phyloP scores from a whole-genome alignment of 2,888 invertebrate genomes.

The Limulus polyphemus region DNA sequence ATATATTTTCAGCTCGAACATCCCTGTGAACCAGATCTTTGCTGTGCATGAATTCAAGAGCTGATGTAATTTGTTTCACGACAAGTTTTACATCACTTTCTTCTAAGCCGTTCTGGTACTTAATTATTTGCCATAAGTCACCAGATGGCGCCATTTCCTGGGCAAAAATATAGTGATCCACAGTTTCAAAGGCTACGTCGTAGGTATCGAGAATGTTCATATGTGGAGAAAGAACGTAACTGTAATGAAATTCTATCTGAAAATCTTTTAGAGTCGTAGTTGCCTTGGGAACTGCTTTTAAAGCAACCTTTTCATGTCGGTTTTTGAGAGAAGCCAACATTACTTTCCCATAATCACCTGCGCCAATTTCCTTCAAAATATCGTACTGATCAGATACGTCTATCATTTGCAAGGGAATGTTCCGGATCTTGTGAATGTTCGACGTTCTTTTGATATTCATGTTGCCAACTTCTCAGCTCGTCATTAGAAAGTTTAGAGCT shows the following conservation, averaged over 20 bases:
- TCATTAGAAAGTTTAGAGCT: too few species aligned
- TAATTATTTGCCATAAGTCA: slow-evolving; percentile 47
- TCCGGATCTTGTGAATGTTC: slow-evolving; percentile 27
- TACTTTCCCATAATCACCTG: slow-evolving; percentile 28
- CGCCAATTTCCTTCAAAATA: slow-evolving; percentile 27
- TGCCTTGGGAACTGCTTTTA: slow-evolving; percentile 34
- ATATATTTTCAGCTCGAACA: slow-evolving; percentile 77
- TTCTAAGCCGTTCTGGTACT: slow-evolving; percentile 27
- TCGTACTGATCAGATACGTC: slow-evolving; percentile 26
- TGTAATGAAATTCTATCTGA: slow-evolving; percentile 87
- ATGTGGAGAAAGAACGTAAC: slow-evolving; percentile 84
- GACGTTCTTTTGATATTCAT: too few species aligned
- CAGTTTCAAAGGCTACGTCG: slow-evolving; percentile 90
- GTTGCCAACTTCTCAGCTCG: too few species aligned
- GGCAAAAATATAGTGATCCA: slow-evolving; percentile 81
- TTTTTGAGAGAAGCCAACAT: slow-evolving; percentile 24
- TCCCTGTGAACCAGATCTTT: slow-evolving; percentile 90
- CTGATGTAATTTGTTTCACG: slow-evolving; percentile 78
- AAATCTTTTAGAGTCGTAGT: slow-evolving; percentile 57
- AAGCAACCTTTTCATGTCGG: slow-evolving; percentile 26
- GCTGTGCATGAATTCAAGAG: slow-evolving; percentile 85
- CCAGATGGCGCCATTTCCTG: slow-evolving; percentile 93
- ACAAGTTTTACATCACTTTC: slow-evolving; percentile 60
- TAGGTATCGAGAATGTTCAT: slow-evolving; percentile 87
- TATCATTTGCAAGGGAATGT: slow-evolving; percentile 23